phyloP scores from a whole-genome alignment of 2,888 invertebrate genomes.

The Alentia gelatinosa region DNA sequence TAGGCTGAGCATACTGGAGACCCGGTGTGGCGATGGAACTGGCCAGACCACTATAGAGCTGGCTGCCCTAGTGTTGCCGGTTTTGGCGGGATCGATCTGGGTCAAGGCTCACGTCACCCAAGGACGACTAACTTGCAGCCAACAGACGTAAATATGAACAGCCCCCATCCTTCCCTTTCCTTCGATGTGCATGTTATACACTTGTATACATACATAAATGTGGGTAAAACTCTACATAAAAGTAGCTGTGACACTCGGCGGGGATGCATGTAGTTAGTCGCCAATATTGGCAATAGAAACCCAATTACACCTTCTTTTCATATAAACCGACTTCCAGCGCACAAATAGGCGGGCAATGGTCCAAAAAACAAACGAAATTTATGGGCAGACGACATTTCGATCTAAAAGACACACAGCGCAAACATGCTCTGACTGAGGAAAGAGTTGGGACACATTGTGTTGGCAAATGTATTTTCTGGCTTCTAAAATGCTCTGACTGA shows the following conservation, averaged over 20 bases:
- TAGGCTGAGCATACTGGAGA: too few relatives aligned
- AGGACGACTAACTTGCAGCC: background rate
- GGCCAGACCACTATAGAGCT: too few relatives aligned
- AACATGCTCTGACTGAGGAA: background rate
- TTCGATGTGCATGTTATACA: too few relatives aligned
- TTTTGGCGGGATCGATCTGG: background rate
- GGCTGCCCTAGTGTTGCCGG: background rate
- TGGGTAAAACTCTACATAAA: too few relatives aligned
- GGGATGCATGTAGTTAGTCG: too few relatives aligned
- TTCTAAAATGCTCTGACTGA: background rate
- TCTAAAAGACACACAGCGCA: background rate
- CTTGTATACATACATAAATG: too few relatives aligned
- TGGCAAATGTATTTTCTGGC: background rate
- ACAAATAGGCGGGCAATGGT: background rate
- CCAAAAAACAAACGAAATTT: too few relatives aligned
- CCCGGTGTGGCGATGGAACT: too few relatives aligned
- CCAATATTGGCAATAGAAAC: background rate
- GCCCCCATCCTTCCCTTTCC: too few relatives aligned
- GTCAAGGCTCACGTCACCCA: background rate
- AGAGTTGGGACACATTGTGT: slow-evolving; percentile 1
- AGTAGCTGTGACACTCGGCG: too few relatives aligned
- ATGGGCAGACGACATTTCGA: background rate
- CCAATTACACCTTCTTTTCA: too few relatives aligned
- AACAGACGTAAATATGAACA: background rate
- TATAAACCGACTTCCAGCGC: too few relatives aligned